Evolutionary conservation across 1,140 invertebrate genomes (phyloP).

Genomic region (Heliconius eleuchia): DNA sequence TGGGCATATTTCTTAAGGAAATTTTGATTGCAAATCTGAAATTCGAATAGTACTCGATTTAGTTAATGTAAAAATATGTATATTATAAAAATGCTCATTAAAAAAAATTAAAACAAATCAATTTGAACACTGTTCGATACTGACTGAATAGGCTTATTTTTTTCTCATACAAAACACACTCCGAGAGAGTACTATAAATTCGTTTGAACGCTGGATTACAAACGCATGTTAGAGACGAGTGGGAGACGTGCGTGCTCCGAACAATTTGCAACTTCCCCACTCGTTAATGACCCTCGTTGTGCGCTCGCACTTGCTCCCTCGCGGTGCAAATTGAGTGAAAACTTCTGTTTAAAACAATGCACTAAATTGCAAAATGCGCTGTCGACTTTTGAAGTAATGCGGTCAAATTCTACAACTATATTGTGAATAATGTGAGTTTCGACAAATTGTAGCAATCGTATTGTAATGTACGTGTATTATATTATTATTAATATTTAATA

Average conservation of each 20-base stretch:
- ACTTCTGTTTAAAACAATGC: slow-evolving; percentile 14
- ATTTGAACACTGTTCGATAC: no score
- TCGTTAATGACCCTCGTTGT: slow-evolving; percentile 19
- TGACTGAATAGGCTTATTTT: no score
- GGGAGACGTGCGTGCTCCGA: slow-evolving; percentile 19
- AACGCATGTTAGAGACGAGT: neutral
- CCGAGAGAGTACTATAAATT: neutral
- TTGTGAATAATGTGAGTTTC: neutral
- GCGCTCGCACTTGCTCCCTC: neutral
- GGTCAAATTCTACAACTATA: neutral
- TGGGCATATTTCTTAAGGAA: no score
- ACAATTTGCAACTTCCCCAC: slow-evolving; percentile 27
- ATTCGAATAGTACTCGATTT: no score
- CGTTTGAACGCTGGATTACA: neutral
- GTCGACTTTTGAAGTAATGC: neutral
- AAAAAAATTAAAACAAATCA: no score
- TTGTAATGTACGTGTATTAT: neutral
- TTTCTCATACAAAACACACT: neutral
- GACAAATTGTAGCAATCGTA: neutral
- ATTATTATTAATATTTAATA: neutral
- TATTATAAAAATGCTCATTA: no score
- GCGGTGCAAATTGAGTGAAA: slow-evolving; percentile 4
- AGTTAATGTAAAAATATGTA: no score
- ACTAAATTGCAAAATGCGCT: neutral
- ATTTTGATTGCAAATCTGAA: no score